Percentiles rank a stretch among this genome's conserved stretches.
phyloP scores from a whole-genome alignment of 2,888 invertebrate species.

The Eugnorisma glareosa region DNA sequence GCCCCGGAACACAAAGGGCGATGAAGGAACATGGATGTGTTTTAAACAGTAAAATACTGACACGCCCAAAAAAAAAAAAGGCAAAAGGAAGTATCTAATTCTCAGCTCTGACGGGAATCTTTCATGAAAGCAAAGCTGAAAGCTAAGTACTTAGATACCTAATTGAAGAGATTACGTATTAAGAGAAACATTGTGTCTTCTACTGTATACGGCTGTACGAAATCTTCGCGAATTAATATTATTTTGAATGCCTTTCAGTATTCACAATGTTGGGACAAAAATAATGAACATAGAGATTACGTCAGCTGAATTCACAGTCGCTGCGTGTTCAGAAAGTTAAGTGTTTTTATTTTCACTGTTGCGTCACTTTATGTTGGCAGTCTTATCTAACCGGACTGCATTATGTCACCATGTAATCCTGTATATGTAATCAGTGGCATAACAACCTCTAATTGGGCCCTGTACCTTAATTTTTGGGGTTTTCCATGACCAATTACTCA shows the following conservation, averaged over 20 bases:
- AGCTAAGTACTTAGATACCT: not conserved
- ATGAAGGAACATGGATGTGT: too few relatives aligned
- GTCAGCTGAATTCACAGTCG: slow-evolving; percentile 26
- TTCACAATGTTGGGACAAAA: slow-evolving; percentile 20
- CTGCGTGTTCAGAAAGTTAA: slow-evolving; percentile 33
- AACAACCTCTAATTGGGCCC: too few relatives aligned
- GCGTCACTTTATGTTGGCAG: slow-evolving; percentile 18
- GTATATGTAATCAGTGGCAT: not conserved
- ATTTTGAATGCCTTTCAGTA: slow-evolving; percentile 22
- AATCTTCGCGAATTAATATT: slow-evolving; percentile 25
- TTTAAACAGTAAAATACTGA: too few relatives aligned
- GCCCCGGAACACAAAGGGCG: too few relatives aligned
- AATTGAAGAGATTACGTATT: slow-evolving; percentile 7
- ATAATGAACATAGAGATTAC: slow-evolving; percentile 24
- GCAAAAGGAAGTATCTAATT: not conserved
- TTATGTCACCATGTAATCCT: slow-evolving; percentile 3
- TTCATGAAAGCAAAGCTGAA: slow-evolving; percentile 21
- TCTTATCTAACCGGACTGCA: slow-evolving; percentile 2
- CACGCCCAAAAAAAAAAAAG: too few relatives aligned
- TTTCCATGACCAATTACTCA: not conserved
- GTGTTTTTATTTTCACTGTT: slow-evolving; percentile 2
- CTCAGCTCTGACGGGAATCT: not conserved
- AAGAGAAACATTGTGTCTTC: slow-evolving; percentile 5
- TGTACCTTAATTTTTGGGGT: too few relatives aligned
- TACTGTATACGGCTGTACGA: not conserved